A percentile compares a stretch with the other conserved stretches of the same genome.
phyloP scores from a whole-genome alignment of 1,140 invertebrate genomes.

The Druon quercuslanigerum region DNA sequence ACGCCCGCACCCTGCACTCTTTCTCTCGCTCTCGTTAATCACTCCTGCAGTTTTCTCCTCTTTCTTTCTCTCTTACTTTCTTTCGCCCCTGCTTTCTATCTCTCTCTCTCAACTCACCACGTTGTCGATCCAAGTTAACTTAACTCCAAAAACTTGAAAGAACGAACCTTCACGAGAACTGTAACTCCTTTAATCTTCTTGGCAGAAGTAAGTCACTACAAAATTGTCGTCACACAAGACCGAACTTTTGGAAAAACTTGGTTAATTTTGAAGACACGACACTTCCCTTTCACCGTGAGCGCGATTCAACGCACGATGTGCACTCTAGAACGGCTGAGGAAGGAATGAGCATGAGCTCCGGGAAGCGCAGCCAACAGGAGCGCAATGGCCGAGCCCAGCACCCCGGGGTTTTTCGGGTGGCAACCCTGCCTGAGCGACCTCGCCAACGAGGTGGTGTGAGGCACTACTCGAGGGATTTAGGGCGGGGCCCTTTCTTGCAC shows the following conservation, averaged over 20 bases:
- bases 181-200: neutral
- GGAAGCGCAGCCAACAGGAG: constrained; percentile 51
- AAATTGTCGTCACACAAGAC: neutral
- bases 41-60: constrained; percentile 31
- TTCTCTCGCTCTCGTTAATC: constrained; percentile 41
- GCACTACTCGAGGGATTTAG: constrained; percentile 29
- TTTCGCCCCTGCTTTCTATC: constrained; percentile 13
- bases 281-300: constrained; percentile 40
- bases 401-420: constrained; percentile 51
- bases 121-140: neutral
- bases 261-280: neutral
- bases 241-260: neutral
- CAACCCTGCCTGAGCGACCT: constrained; percentile 44
- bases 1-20: constrained; percentile 28
- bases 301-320: constrained; percentile 43
- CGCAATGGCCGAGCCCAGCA: constrained; percentile 44
- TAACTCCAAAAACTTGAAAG: neutral
- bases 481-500: constrained; percentile 40
- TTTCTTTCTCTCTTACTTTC: constrained; percentile 30
- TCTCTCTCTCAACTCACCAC: constrained; percentile 4
- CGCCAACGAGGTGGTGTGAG: constrained; percentile 24
- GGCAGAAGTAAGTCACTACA: neutral
- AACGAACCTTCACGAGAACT: neutral
- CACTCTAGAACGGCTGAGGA: constrained; percentile 54
- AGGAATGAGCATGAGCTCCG: constrained; percentile 60